A percentile compares a stretch with the other conserved stretches of the same genome.
These are phyloP conservation scores for Chrysina gloriosa DNA, from an alignment of 2,888 invertebrate species.

Conservation along the genomic window DNA sequence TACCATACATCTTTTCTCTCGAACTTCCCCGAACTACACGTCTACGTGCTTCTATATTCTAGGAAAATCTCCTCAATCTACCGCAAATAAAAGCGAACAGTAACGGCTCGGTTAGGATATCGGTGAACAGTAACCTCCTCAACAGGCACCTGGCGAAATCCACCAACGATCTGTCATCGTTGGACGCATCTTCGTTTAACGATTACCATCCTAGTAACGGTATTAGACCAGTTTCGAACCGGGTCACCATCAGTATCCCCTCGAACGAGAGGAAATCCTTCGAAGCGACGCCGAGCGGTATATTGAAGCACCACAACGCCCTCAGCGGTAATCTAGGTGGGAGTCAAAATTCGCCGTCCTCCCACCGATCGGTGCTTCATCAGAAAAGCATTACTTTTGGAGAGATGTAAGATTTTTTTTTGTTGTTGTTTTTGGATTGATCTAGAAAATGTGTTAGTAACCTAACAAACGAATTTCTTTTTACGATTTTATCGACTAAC, in stretches of 20 bases:
- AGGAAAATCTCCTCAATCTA: slow-evolving; percentile 61
- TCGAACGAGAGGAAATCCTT: slow-evolving; percentile 54
- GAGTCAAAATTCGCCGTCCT: slow-evolving; percentile 51
- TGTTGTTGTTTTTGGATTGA: no score
- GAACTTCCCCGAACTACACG: no score
- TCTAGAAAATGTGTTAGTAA: no score
- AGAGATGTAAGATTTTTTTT: slow-evolving; percentile 63
- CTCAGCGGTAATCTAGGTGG: no score
- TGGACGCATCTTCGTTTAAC: slow-evolving; percentile 51
- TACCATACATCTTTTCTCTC: no score
- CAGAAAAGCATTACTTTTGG: slow-evolving; percentile 66
- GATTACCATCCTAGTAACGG: background rate
- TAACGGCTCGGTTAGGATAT: slow-evolving; percentile 63
- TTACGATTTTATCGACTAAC: slow-evolving; percentile 1
- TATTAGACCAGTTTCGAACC: slow-evolving; percentile 53
- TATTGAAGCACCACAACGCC: slow-evolving; percentile 65
- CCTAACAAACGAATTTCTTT: background rate
- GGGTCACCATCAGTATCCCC: slow-evolving; percentile 61
- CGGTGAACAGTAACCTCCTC: slow-evolving; percentile 56
- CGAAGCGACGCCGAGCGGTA: slow-evolving; percentile 64
- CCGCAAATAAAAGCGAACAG: slow-evolving; percentile 60
- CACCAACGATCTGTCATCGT: slow-evolving; percentile 56
- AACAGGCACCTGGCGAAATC: slow-evolving; percentile 60
- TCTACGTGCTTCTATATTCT: slow-evolving; percentile 23
- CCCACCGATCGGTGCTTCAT: slow-evolving; percentile 59